phyloP scores from a whole-genome alignment of 2,888 invertebrate species.

The Sussaba pulchella region DNA sequence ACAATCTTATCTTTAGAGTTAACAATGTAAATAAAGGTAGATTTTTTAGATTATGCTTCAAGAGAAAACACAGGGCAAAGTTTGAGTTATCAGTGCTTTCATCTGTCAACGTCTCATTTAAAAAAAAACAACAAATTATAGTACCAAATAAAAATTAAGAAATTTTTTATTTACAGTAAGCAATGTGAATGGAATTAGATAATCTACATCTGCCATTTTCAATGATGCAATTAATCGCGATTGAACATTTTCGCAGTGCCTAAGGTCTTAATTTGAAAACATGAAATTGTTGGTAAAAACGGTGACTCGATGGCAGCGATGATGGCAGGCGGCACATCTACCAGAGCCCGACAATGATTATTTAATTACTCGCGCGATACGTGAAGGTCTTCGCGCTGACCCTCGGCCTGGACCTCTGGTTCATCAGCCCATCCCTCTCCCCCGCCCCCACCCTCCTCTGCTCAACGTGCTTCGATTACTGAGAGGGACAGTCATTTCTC shows the following conservation, averaged over 20 bases:
- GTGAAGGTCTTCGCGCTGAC: constrained; percentile 77
- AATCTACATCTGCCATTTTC: too few relatives aligned
- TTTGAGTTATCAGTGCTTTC: too few relatives aligned
- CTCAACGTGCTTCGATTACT: neutral
- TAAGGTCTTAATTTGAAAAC: constrained; percentile 19
- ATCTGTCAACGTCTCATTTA: too few relatives aligned
- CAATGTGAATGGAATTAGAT: too few relatives aligned
- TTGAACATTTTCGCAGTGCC: neutral
- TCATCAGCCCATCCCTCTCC: constrained; percentile 23
- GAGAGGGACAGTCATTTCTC: constrained; percentile 22
- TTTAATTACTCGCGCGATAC: constrained; percentile 74
- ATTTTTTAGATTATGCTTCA: too few relatives aligned
- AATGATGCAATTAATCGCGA: constrained; percentile 17
- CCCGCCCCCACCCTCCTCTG: too few relatives aligned
- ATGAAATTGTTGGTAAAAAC: constrained; percentile 2
- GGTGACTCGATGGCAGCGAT: neutral
- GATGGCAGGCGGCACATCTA: neutral
- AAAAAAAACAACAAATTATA: too few relatives aligned
- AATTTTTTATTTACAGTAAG: too few relatives aligned
- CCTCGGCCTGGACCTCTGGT: constrained; percentile 47
- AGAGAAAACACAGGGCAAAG: too few relatives aligned
- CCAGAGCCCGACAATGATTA: constrained; percentile 33
- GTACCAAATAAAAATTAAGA: too few relatives aligned
- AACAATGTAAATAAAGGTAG: too few relatives aligned
- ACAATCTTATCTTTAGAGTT: too few relatives aligned